Evolutionary conservation across 2,113 vertebrate genomes (phyloP), one percentile per base, ranked within the genome.

Genomic region (Pollimyrus isidori): DNA sequence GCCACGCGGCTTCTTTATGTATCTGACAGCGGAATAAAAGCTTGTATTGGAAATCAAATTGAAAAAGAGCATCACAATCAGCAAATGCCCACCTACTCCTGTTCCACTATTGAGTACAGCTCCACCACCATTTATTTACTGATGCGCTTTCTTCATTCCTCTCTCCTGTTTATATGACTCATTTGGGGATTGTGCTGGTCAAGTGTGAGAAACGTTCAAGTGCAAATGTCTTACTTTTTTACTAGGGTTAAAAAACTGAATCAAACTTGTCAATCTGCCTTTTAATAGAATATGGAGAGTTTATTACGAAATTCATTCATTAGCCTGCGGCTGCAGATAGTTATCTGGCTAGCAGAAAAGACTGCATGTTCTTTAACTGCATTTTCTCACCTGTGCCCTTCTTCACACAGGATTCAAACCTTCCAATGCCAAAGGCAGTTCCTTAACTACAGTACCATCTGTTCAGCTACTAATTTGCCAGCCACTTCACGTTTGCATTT

Each of bases 21-120:
- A 23, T 86, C 23, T 90, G 89, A 88, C 86, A 73, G 50, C 62
- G 26, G 83, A 90, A 90, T 88, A 30, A 88, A 83, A 88, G 89
- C 62, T 88, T 90, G 65, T 86, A 88, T n/a, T 87, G 85, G 85
- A 90, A 88, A 90, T 88, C 30, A 39, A 90, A 90, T 17, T 49
- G 62, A 87, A 50, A 69, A 80, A 90, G 49, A 88, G 42, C 86
- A 19, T 88, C 48, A 89, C 26, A 85, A 87, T 87, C 50, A n/a
- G 65, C 86, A 46, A 11, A 86, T 49, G 89, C 42, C 89, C 35
- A 50, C 89, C 86, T 62, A 90, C 87, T 87, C 35, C 13, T 45
- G 35, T 87, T 23, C 87, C 4, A 21, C 52, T 19, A 65, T 2
- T 65, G 56, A 87, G 53, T 50, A 82, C 86, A 83, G 17, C 87